Evolutionary conservation across 2,797 vertebrate genomes (phyloP).

Genomic region (Tenualosa ilisha): DNA sequence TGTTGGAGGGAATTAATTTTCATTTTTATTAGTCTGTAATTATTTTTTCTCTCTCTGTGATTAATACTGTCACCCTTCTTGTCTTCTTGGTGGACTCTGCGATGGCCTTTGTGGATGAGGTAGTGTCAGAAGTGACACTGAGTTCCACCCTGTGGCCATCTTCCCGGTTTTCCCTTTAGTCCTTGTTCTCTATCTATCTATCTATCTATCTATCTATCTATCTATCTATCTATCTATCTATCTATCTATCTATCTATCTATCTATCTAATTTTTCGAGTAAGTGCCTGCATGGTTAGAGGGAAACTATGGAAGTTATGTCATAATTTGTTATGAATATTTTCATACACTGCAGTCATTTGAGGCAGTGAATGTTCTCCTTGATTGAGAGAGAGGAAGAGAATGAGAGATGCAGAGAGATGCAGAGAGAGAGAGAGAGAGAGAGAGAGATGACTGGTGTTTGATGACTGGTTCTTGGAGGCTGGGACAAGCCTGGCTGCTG

Average conservation of each 20-base stretch:
- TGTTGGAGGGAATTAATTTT: conserved; percentile 40
- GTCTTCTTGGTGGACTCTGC: conserved; percentile 45
- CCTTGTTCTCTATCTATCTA: neutral
- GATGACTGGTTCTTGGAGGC: conserved; percentile 1
- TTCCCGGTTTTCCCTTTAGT: neutral
- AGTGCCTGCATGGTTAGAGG: too few species aligned
- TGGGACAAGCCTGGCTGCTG: too few species aligned
- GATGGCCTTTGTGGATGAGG: conserved; percentile 42
- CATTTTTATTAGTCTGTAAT: conserved; percentile 60
- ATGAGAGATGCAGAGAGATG: too few species aligned
- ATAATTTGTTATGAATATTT: too few species aligned
- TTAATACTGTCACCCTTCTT: conserved; percentile 70
- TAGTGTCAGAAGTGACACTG: conserved; percentile 37
- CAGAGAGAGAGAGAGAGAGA: too few species aligned
- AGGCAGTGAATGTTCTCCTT: too few species aligned
- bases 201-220: neutral
- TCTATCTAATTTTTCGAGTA: too few species aligned
- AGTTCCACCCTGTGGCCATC: neutral
- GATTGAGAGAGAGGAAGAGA: neutral
- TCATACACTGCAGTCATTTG: too few species aligned
- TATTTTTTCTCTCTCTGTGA: conserved; percentile 59
- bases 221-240: neutral
- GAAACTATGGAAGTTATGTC: too few species aligned
- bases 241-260: neutral
- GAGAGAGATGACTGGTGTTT: too few species aligned